Percentiles rank a stretch among this genome's conserved stretches.
Evolutionary conservation across 2,113 vertebrate species (phyloP).

Genomic region (Amazona vittata): DNA sequence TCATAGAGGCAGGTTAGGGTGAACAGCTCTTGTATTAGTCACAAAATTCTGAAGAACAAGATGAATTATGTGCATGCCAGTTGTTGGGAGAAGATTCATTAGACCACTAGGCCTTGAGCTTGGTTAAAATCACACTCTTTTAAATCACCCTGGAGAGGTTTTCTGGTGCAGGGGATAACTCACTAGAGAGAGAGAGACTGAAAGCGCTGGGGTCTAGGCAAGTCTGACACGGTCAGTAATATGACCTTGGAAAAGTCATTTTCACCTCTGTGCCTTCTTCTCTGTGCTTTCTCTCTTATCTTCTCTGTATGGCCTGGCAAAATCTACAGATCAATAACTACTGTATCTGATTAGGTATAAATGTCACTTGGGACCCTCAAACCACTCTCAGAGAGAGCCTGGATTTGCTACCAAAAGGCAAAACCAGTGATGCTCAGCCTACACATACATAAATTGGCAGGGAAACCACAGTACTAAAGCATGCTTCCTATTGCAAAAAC

Average conservation of each 20-base stretch:
- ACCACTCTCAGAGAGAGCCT: neutral
- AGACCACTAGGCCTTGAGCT: constrained; percentile 29
- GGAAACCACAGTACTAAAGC: neutral
- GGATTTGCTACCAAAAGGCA: neutral
- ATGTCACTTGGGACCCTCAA: fast-evolving
- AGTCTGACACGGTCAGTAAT: neutral
- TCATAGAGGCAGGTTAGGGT: constrained; percentile 30
- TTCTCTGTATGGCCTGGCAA: neutral
- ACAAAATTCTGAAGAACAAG: neutral
- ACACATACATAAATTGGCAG: fast-evolving
- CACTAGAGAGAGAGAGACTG: neutral
- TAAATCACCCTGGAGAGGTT: constrained; percentile 41
- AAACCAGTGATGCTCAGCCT: neutral
- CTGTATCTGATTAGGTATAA: neutral
- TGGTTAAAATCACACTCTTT: constrained; percentile 40
- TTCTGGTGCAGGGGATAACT: constrained; percentile 11
- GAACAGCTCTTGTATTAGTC: constrained; percentile 16
- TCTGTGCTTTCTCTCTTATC: neutral
- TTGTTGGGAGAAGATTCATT: constrained; percentile 26
- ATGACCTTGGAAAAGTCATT: neutral
- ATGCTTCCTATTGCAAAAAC: neutral
- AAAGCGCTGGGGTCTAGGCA: neutral
- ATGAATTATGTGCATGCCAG: constrained; percentile 33
- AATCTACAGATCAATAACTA: neutral
- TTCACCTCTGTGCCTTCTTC: neutral